phyloP scores from a whole-genome alignment of 2,888 invertebrate genomes.

The Euplexia lucipara region DNA sequence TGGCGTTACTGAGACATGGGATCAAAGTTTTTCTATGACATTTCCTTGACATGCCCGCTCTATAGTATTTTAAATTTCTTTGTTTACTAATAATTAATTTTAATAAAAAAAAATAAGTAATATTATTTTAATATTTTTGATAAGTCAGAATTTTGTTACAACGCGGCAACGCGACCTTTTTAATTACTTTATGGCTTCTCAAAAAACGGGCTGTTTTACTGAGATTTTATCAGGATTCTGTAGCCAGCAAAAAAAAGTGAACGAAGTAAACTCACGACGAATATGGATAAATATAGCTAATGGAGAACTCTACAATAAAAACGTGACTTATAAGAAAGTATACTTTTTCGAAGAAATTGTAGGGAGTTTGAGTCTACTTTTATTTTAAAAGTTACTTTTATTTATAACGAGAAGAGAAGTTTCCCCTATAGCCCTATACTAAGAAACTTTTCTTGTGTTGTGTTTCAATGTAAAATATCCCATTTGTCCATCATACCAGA shows the following conservation, averaged over 20 bases:
- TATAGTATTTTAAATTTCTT: too few relatives aligned
- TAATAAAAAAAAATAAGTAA: too few relatives aligned
- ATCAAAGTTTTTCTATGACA: too few relatives aligned
- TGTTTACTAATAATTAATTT: too few relatives aligned
- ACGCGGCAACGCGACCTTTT: constrained; percentile 15
- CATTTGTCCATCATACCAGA: constrained; percentile 42
- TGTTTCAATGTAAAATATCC: constrained; percentile 17
- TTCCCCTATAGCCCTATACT: too few relatives aligned
- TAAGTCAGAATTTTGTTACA: constrained; percentile 15
- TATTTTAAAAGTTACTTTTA: too few relatives aligned
- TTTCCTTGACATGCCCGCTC: too few relatives aligned
- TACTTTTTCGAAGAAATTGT: not conserved
- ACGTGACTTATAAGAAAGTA: not conserved
- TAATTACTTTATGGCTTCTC: constrained; percentile 26
- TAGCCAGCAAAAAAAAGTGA: too few relatives aligned
- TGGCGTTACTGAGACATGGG: too few relatives aligned
- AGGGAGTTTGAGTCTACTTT: not conserved
- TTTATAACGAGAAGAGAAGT: too few relatives aligned
- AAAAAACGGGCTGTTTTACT: not conserved
- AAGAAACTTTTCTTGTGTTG: constrained; percentile 20
- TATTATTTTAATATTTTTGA: too few relatives aligned
- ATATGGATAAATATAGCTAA: constrained; percentile 1
- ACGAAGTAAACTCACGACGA: too few relatives aligned
- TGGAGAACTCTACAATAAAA: not conserved
- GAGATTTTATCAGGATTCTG: constrained; percentile 22